Conservation (phyloP, 2,113 vertebrate genomes). For the Trichomycterus rosablanca region DNA sequence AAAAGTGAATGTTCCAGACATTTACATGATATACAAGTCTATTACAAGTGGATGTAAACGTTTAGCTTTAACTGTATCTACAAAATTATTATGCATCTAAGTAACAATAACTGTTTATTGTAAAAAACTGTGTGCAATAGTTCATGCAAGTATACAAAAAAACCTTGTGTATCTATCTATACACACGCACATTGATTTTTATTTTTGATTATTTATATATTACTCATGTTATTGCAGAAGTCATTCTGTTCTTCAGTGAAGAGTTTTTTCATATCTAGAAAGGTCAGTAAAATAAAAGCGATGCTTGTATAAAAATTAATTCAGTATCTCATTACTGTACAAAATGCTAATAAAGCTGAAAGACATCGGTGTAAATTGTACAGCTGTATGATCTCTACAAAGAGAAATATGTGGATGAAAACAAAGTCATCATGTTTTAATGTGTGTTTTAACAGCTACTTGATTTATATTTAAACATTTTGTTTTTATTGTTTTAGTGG, state of each 20-base stretch:
- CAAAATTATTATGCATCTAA: too few relatives aligned
- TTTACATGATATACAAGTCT: too few relatives aligned
- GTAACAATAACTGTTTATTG: too few relatives aligned
- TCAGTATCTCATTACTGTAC: background rate
- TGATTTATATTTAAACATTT: background rate
- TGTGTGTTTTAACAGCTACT: background rate
- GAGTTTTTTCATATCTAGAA: conserved; percentile 6
- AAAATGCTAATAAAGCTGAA: conserved; percentile 4
- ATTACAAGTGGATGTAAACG: too few relatives aligned
- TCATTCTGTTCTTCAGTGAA: conserved; percentile 27
- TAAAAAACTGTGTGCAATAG: background rate
- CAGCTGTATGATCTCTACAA: background rate
- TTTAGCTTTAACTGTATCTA: too few relatives aligned
- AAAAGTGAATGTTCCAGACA: too few relatives aligned
- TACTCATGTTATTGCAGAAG: conserved; percentile 5
- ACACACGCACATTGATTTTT: background rate
- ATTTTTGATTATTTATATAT: conserved; percentile 29
- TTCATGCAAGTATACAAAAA: conserved; percentile 17
- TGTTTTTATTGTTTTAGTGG: background rate
- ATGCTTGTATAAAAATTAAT: background rate
- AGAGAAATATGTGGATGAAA: background rate
- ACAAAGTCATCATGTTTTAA: background rate
- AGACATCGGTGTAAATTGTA: background rate
- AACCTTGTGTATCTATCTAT: background rate
- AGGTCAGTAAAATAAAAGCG: background rate